These are phyloP conservation scores for Varecia variegata DNA, from an alignment of 2,797 vertebrate species.

Conservation along the genomic window DNA sequence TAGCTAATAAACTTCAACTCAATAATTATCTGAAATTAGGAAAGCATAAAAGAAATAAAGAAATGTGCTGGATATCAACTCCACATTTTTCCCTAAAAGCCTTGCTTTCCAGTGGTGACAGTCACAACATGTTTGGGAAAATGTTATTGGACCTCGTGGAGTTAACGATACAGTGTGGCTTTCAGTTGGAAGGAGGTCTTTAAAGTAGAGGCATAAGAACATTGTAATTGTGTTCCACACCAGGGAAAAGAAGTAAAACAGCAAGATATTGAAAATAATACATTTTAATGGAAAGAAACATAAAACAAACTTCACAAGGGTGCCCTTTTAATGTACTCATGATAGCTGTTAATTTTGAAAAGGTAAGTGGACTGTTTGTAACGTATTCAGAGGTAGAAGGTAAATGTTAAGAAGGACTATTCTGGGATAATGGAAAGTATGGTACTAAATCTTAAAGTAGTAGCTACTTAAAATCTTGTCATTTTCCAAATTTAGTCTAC, in stretches of 20 bases:
- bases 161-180: constrained; percentile 49
- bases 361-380: constrained; percentile 45
- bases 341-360: constrained; percentile 55
- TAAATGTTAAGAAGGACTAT: constrained; percentile 14
- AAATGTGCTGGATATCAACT: background rate
- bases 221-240: constrained; percentile 46
- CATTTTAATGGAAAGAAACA: constrained; percentile 52
- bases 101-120: constrained; percentile 57
- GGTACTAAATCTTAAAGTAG: constrained; percentile 54
- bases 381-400: background rate
- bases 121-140: constrained; percentile 74
- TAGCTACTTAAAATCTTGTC: constrained; percentile 51
- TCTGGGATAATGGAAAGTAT: constrained; percentile 37
- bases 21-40: constrained; percentile 65
- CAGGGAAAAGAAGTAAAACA: constrained; percentile 62
- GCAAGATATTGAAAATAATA: background rate
- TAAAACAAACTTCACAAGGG: constrained; percentile 47
- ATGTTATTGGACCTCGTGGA: constrained; percentile 58
- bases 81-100: constrained; percentile 64
- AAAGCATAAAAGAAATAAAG: constrained; percentile 56
- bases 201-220: constrained; percentile 60
- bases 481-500: constrained; percentile 55
- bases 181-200: constrained; percentile 54
- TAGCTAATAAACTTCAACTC: constrained; percentile 62
- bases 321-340: constrained; percentile 28